Evolutionary conservation across 2,113 vertebrate species (phyloP), one percentile per base, ranked within the genome.

Genomic region (Lagopus muta): DNA sequence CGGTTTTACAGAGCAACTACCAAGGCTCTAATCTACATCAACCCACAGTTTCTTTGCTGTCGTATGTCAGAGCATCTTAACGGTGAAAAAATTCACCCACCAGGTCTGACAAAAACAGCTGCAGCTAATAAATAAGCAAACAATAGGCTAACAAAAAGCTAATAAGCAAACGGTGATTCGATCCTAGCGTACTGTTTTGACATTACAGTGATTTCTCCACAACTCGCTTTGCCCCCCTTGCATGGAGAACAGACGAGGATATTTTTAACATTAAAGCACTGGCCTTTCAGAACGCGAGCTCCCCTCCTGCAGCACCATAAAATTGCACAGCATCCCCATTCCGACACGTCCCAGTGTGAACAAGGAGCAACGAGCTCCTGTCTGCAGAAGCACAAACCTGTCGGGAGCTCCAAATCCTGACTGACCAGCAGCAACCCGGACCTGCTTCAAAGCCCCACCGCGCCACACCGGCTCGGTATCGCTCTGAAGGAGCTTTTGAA

Each of bases 271-370:
- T 9, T 18, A 32, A 82, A 82, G 55, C 32, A n/a, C 7, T 10
- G 54, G 20, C 25, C 17, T 71, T 84, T 47, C 61, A 55, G 30
- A 7, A 2, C 6, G 2, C 7, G 11, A 72, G 52, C 28, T 48
- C 1, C 11, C 5, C 48, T 70, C 47, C 54, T 66, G 57, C 60
- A 34, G 70, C 48, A 74, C 0, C 0, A 60, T 15, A 78, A 72
- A 84, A 38, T 32, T 13, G 8, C 21, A 2, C 0, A 0, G 3
- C 8, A 1, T 7, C 25, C 52, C 70, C 0, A 0, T 12, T 38
- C 13, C n/a, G 43, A 67, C 62, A 24, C 1, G 0, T 42, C 85
- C 82, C 16, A 7, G 62, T 3, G 47, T 5, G 64, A 83, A 58
- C 14, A 61, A 57, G 64, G 64, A 61, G 0, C 8, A 82, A 24